phyloP scores from a whole-genome alignment of 2,113 vertebrate genomes.

The Sterrhoptilus dennistouni region DNA sequence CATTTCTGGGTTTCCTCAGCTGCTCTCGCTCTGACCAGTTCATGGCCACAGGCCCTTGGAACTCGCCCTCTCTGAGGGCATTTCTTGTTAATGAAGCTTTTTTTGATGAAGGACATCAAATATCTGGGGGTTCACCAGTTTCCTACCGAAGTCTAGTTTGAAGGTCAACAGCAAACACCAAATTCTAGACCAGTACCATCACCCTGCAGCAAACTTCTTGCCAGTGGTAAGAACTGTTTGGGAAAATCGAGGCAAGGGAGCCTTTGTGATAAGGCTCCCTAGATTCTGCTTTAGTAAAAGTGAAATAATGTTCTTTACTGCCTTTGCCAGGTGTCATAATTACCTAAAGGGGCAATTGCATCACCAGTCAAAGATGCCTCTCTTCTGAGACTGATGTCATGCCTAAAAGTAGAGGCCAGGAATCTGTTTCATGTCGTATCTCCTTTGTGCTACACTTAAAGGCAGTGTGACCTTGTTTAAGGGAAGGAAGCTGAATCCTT shows the following conservation, averaged over 20 bases:
- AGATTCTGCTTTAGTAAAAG: background rate
- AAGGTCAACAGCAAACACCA: background rate
- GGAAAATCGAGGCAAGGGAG: background rate
- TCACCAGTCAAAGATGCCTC: background rate
- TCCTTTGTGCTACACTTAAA: constrained; percentile 31
- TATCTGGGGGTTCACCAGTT: background rate
- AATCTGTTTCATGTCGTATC: background rate
- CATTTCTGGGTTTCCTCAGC: background rate
- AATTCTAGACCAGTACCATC: background rate
- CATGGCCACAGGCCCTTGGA: background rate
- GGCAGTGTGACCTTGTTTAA: constrained; percentile 20
- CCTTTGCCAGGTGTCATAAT: background rate
- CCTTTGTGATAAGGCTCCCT: background rate
- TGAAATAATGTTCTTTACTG: background rate
- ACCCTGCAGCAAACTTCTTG: background rate
- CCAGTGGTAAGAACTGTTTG: background rate
- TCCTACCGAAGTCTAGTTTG: background rate
- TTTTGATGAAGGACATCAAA: background rate
- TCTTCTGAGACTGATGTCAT: constrained; percentile 14
- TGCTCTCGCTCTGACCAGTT: background rate
- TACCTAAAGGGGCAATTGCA: background rate
- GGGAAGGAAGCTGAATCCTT: constrained; percentile 31
- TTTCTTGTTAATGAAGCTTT: background rate
- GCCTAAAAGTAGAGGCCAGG: background rate
- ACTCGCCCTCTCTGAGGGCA: background rate